These are phyloP conservation scores for Micrasema longulum DNA, from an alignment of 1,140 invertebrate species.

Conservation along the genomic window DNA sequence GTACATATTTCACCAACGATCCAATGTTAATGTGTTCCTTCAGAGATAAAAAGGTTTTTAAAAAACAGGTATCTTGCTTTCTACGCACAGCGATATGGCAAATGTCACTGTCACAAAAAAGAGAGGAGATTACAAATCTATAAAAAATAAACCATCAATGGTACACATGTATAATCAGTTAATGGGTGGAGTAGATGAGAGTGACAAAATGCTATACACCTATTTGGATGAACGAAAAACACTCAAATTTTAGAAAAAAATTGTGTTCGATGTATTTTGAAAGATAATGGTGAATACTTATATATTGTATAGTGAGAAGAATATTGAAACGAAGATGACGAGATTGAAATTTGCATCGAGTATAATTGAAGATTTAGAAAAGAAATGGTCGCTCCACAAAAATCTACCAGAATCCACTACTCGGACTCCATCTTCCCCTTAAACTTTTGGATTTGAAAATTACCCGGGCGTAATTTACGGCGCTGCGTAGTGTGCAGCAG, in stretches of 20 bases:
- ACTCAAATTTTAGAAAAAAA: constrained; percentile 55
- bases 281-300: constrained; percentile 56
- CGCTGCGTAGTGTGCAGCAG: constrained; percentile 31
- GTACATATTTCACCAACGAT: constrained; percentile 36
- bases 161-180: constrained; percentile 45
- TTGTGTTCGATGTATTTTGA: constrained; percentile 53
- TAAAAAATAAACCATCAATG: constrained; percentile 43
- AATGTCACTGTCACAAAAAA: constrained; percentile 44
- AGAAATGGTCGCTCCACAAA: constrained; percentile 45
- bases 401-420: constrained; percentile 36
- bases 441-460: constrained; percentile 39
- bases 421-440: constrained; percentile 36
- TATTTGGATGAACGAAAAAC: constrained; percentile 56
- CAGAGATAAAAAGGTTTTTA: constrained; percentile 40
- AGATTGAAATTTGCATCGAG: constrained; percentile 55
- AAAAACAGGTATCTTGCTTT: constrained; percentile 40
- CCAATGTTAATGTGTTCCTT: constrained; percentile 45
- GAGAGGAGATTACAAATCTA: constrained; percentile 32
- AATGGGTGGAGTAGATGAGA: constrained; percentile 46
- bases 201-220: constrained; percentile 49
- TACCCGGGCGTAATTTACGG: constrained; percentile 34
- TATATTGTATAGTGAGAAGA: constrained; percentile 52
- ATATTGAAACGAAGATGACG: constrained; percentile 39
- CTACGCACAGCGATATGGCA: constrained; percentile 31
- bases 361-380: constrained; percentile 47